Evolutionary conservation across 2,113 vertebrate species (phyloP).

Genomic region (Spermophilus dauricus): DNA sequence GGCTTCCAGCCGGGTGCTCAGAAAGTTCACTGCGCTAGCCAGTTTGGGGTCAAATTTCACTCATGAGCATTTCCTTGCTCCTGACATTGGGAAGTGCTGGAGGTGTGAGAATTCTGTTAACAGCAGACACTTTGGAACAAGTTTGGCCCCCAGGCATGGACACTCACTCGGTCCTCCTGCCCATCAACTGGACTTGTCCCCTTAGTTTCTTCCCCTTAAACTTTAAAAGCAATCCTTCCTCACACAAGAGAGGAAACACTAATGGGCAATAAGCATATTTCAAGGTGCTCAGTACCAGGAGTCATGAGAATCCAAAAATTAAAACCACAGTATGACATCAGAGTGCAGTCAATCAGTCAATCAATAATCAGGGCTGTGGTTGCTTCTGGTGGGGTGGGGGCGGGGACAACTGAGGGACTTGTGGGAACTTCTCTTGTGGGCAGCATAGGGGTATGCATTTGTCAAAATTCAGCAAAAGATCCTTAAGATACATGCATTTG

Average conservation of each 20-base stretch:
- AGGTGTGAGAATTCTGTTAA: neutral
- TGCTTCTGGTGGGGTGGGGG: neutral
- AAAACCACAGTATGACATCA: neutral
- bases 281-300: neutral
- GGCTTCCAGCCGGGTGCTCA: neutral
- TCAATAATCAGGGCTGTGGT: neutral
- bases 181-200: neutral
- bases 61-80: slow-evolving; percentile 37
- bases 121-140: neutral
- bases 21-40: neutral
- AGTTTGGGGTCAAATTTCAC: slow-evolving; percentile 19
- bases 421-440: neutral
- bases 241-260: neutral
- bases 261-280: neutral
- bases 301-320: neutral
- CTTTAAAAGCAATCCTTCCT: neutral
- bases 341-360: neutral
- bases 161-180: neutral
- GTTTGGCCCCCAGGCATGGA: neutral
- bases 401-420: too few relatives aligned
- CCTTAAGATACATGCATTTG: neutral
- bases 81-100: neutral
- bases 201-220: neutral
- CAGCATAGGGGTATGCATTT: neutral
- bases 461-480: neutral